Evolutionary conservation across 2,797 vertebrate species (phyloP).

Genomic region (Zenarchopterus dispar): DNA sequence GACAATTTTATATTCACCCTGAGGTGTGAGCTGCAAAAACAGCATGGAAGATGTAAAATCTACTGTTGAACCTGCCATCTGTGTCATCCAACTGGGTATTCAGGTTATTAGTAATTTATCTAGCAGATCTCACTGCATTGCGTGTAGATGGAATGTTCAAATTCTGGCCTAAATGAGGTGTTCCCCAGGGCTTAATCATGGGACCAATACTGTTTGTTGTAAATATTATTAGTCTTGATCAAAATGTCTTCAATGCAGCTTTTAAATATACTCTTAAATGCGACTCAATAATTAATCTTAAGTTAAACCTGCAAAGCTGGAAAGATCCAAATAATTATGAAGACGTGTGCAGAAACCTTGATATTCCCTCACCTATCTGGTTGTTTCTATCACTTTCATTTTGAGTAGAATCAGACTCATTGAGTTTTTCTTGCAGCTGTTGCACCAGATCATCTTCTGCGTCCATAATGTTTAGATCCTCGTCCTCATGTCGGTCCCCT

Average conservation of each 20-base stretch:
- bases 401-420: constrained; percentile 87
- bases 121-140: no score
- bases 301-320: no score
- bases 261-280: no score
- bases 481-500: constrained; percentile 91
- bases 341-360: background rate
- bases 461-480: constrained; percentile 97
- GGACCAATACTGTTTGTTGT: no score
- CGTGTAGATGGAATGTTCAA: no score
- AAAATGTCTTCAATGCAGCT: no score
- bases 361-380: constrained; percentile 86
- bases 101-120: background rate
- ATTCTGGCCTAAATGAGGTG: no score
- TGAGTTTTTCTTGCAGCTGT: constrained; percentile 91
- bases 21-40: constrained; percentile 24
- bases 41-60: constrained; percentile 18
- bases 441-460: constrained; percentile 94
- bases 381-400: constrained; percentile 89
- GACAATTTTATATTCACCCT: constrained; percentile 8
- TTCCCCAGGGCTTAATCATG: no score
- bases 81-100: background rate
- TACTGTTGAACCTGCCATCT: background rate
- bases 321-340: background rate
- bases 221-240: no score
- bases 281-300: no score